Conservation (phyloP, 2,888 invertebrate genomes). For the Drosophila recens region DNA sequence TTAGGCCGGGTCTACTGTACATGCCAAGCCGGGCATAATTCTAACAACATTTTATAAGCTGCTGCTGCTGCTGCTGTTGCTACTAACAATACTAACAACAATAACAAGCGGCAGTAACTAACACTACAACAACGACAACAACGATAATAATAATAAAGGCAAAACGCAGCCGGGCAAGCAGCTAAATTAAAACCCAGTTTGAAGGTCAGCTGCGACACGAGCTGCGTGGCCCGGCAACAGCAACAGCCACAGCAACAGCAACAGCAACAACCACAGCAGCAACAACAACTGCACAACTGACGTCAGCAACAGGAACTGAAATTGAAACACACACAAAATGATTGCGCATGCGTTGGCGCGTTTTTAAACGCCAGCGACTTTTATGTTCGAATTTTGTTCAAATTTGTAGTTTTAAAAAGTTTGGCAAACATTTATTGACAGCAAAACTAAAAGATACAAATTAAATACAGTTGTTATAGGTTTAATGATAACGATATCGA, state of each 20-base stretch:
- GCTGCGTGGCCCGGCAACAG: conserved; percentile 74
- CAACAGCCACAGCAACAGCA: conserved; percentile 38
- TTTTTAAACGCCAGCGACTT: conserved; percentile 39
- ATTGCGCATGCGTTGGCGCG: conserved; percentile 73
- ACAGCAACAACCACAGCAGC: conserved; percentile 26
- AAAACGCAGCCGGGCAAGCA: conserved; percentile 65
- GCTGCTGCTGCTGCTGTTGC: conserved; percentile 1
- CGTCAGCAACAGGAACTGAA: conserved; percentile 78
- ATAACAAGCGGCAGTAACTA: conserved; percentile 34
- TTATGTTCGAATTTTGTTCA: neutral
- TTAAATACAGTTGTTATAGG: neutral
- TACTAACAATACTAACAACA: conserved; percentile 5
- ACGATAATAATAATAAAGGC: conserved; percentile 38
- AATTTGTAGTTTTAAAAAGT: neutral
- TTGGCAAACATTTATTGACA: neutral
- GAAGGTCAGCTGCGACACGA: conserved; percentile 80
- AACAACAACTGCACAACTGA: conserved; percentile 56
- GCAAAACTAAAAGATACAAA: neutral
- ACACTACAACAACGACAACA: conserved; percentile 17
- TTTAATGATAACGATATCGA: neutral
- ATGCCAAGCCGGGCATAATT: conserved; percentile 47
- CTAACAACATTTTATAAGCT: conserved; percentile 54
- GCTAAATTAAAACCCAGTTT: conserved; percentile 78
- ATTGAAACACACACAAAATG: conserved; percentile 18
- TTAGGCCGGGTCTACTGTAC: conserved; percentile 47